Evolutionary conservation across 2,113 vertebrate genomes (phyloP).

Genomic region (Pontoporia blainvillei): DNA sequence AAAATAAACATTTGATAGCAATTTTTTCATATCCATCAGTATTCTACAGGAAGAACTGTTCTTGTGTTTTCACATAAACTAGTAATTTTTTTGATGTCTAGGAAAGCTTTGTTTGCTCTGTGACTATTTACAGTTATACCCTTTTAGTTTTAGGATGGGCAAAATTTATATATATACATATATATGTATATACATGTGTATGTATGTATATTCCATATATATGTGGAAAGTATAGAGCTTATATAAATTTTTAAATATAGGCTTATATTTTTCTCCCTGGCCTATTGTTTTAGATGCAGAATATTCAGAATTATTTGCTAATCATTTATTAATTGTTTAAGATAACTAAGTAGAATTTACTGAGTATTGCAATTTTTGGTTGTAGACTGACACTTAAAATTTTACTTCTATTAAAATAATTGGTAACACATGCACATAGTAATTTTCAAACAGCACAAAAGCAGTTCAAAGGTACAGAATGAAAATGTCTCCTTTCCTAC

Average conservation of each 20-base stretch:
- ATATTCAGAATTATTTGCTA: not conserved
- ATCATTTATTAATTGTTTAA: constrained; percentile 21
- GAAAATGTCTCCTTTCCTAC: not conserved
- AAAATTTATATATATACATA: not conserved
- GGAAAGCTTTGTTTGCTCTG: not conserved
- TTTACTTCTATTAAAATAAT: constrained; percentile 21
- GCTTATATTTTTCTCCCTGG: not conserved
- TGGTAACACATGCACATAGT: not conserved
- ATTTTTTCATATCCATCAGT: not conserved
- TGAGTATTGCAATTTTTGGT: constrained; percentile 20
- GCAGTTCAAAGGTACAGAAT: not conserved
- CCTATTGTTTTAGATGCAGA: not conserved
- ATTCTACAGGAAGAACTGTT: not conserved
- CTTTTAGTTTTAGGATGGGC: not conserved
- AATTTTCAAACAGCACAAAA: constrained; percentile 22
- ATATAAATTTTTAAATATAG: not conserved
- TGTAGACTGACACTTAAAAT: not conserved
- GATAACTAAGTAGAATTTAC: not conserved
- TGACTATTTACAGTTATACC: not conserved
- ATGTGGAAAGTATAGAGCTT: not conserved
- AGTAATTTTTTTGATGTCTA: not conserved
- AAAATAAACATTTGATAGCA: not conserved
- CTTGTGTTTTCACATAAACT: not conserved
- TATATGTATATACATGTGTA: no score
- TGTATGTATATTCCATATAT: not conserved